A percentile compares a stretch with the other conserved stretches of the same genome.
These are phyloP conservation scores for Lasioglossum zephyrum DNA, from an alignment of 2,888 invertebrate genomes.

Conservation along the genomic window DNA sequence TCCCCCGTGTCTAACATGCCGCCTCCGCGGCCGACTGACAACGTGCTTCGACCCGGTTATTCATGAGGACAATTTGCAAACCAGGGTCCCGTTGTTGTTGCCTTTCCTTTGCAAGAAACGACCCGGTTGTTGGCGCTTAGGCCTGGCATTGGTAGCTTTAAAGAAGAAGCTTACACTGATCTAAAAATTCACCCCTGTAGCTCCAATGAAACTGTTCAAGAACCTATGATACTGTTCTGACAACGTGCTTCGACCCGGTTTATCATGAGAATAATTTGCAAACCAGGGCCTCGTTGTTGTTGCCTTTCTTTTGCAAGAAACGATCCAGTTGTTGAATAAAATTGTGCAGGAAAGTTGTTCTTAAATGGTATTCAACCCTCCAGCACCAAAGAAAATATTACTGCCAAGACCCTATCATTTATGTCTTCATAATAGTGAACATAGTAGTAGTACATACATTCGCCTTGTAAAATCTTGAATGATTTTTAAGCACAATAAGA, in stretches of 20 bases:
- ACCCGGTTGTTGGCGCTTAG: neutral
- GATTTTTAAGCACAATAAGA: no score
- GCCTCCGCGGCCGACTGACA: constrained; percentile 28
- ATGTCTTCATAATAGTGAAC: no score
- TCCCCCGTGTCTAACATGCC: constrained; percentile 32
- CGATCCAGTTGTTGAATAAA: neutral
- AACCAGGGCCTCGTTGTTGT: neutral
- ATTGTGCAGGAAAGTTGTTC: no score
- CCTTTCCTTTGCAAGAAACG: neutral
- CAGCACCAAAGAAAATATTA: no score
- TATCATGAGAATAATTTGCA: constrained; percentile 47
- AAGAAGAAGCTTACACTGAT: neutral
- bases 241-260: constrained; percentile 47
- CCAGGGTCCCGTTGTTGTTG: neutral
- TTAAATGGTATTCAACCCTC: no score
- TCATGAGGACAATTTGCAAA: constrained; percentile 42
- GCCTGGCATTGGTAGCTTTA: neutral
- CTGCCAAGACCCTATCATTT: no score
- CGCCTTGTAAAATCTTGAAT: no score
- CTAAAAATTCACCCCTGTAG: no score
- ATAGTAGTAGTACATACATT: no score
- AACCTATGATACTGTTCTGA: neutral
- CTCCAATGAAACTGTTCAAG: no score
- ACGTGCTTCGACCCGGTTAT: constrained; percentile 52
- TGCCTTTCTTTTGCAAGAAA: neutral